Evolutionary conservation across 2,888 invertebrate genomes (phyloP).

Genomic region (Cataglyphis cursor): DNA sequence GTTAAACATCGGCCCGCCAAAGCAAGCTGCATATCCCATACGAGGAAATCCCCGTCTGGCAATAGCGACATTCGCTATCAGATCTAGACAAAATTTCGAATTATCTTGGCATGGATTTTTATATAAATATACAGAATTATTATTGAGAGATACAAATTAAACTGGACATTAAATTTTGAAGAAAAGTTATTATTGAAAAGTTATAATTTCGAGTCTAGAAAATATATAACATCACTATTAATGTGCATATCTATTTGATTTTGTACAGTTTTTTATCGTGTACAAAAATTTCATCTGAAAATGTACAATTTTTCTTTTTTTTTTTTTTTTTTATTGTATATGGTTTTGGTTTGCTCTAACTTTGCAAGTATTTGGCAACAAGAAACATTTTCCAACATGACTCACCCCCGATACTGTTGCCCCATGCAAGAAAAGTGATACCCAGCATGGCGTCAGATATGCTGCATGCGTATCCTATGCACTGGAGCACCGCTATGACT

Average conservation of each 20-base stretch:
- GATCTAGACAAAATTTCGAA: constrained; percentile 85
- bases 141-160: not conserved
- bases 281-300: not conserved
- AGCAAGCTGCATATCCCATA: constrained; percentile 91
- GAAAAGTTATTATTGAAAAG: not conserved
- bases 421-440: constrained; percentile 90
- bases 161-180: not conserved
- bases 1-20: constrained; percentile 91
- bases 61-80: constrained; percentile 89
- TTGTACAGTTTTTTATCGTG: not conserved
- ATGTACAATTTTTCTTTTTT: not conserved
- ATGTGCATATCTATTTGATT: not conserved
- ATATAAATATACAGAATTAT: not conserved
- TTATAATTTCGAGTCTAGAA: not conserved
- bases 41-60: constrained; percentile 89
- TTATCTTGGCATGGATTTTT: not conserved
- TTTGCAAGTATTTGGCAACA: not conserved
- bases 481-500: constrained; percentile 88
- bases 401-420: constrained; percentile 89
- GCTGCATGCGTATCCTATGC: constrained; percentile 88
- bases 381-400: constrained; percentile 40
- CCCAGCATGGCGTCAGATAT: constrained; percentile 89
- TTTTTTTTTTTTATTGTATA: not conserved
- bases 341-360: not conserved
- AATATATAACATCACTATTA: not conserved